phyloP scores from a whole-genome alignment of 35 echinoderm and acorn worm species.

The Apostichopus parvimensis region DNA sequence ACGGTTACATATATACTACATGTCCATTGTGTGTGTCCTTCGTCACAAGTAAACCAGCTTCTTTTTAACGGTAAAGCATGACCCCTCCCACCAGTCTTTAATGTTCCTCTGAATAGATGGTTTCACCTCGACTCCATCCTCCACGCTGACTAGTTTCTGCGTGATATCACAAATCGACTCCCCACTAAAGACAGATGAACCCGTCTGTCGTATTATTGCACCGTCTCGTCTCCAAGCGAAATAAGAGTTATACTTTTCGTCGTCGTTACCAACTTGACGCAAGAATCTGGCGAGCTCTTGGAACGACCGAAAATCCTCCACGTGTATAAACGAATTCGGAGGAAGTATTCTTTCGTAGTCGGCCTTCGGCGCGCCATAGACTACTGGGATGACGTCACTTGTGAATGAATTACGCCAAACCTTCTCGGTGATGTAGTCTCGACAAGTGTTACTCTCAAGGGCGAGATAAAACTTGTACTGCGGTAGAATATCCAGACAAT shows the following conservation, averaged over 20 bases:
- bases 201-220: slow-evolving; percentile 14
- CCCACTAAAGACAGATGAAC: neutral
- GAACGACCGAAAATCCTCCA: slow-evolving; percentile 59
- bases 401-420: slow-evolving; percentile 56
- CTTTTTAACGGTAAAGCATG: slow-evolving; percentile 34
- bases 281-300: slow-evolving; percentile 50
- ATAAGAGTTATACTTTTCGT: slow-evolving; percentile 39
- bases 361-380: slow-evolving; percentile 61
- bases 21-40: too few relatives aligned
- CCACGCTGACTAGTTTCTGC: neutral
- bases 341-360: slow-evolving; percentile 60
- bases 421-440: slow-evolving; percentile 79
- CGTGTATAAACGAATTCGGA: slow-evolving; percentile 69
- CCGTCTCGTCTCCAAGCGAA: slow-evolving; percentile 31
- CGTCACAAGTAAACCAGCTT: neutral
- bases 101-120: neutral
- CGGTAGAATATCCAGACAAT: neutral
- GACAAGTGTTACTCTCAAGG: slow-evolving; percentile 51
- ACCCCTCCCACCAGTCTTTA: slow-evolving; percentile 45
- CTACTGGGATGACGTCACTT: slow-evolving; percentile 53
- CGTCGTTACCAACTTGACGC: neutral
- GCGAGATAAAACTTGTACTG: slow-evolving; percentile 65
- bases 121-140: neutral
- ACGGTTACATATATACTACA: neutral
- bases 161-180: slow-evolving; percentile 1